These are phyloP conservation scores for Microplitis demolitor DNA, from an alignment of 1,140 invertebrate species.

Conservation along the genomic window DNA sequence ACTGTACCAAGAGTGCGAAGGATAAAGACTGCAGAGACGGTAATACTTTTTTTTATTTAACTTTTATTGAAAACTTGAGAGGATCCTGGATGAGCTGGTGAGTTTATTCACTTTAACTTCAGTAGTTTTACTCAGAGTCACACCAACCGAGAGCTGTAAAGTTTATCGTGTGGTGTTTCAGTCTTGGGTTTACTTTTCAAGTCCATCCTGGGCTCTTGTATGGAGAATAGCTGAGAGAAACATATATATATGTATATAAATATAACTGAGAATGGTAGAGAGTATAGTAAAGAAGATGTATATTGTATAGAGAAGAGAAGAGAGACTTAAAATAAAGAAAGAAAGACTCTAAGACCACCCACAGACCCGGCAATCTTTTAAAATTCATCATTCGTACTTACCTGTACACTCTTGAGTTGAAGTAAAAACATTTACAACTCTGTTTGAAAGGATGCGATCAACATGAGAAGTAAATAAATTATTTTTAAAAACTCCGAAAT, in stretches of 20 bases:
- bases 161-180: constrained; percentile 14
- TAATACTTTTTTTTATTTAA: neutral
- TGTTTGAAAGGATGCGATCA: too few species aligned
- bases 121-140: neutral
- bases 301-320: neutral
- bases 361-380: neutral
- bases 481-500: too few species aligned
- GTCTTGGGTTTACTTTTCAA: neutral
- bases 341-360: neutral
- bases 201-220: neutral
- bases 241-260: neutral
- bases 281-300: too few species aligned
- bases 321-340: too few species aligned
- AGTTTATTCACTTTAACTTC: constrained; percentile 3
- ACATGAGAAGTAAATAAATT: too few species aligned
- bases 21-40: neutral
- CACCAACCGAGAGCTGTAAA: constrained; percentile 19
- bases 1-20: neutral
- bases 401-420: neutral
- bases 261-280: too few species aligned
- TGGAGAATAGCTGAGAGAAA: neutral
- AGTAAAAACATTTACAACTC: too few species aligned
- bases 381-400: constrained; percentile 1
- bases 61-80: neutral
- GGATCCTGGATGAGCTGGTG: constrained; percentile 8